phyloP scores from a whole-genome alignment of 1,140 invertebrate species.

The Ostrea edulis region DNA sequence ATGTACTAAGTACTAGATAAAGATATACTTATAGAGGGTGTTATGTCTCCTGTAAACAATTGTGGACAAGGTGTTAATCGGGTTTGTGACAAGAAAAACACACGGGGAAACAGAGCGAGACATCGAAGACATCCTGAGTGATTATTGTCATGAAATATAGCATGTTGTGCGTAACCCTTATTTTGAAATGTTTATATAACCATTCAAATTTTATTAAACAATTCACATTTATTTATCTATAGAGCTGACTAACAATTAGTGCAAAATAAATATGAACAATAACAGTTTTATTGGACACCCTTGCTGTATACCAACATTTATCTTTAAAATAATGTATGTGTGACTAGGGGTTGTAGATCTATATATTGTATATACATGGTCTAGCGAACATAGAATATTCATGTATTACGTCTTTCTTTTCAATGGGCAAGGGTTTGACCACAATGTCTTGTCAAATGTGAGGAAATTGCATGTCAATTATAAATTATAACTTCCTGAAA shows the following conservation, averaged over 20 bases:
- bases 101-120: constrained; percentile 13
- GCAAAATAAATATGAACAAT: neutral
- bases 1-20: neutral
- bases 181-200: neutral
- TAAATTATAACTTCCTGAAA: constrained; percentile 34
- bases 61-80: neutral
- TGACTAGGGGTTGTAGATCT: neutral
- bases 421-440: too few relatives aligned
- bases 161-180: neutral
- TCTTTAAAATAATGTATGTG: neutral
- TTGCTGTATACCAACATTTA: neutral
- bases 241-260: neutral
- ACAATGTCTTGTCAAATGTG: constrained; percentile 9
- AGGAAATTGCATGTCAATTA: constrained; percentile 10
- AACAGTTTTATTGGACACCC: neutral
- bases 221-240: neutral
- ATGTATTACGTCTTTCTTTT: neutral
- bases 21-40: neutral
- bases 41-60: neutral
- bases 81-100: constrained; percentile 33
- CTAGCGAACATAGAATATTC: neutral
- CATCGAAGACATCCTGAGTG: neutral
- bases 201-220: neutral
- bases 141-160: neutral
- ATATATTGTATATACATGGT: neutral